Percentiles rank a stretch among this genome's conserved stretches.
Evolutionary conservation across 2,888 invertebrate species (phyloP).

Genomic region (Thecophora atra): DNA sequence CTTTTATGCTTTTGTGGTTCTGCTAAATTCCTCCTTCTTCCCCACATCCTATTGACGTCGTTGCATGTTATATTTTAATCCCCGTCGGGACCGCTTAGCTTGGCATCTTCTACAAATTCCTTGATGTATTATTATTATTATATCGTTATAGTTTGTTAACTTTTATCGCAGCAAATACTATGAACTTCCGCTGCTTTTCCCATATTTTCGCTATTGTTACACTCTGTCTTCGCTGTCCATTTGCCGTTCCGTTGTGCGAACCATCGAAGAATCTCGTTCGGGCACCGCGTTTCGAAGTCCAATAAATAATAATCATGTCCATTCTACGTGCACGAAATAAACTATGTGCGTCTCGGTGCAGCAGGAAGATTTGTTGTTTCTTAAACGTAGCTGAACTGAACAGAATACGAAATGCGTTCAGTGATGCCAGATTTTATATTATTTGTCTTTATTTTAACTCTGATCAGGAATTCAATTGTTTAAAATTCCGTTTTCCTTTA

Average conservation of each 20-base stretch:
- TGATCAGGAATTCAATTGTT: no score
- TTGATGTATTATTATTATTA: constrained; percentile 57
- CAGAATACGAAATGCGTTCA: no score
- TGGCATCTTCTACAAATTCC: constrained; percentile 48
- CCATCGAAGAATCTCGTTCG: no score
- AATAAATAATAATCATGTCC: constrained; percentile 35
- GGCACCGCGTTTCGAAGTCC: constrained; percentile 23
- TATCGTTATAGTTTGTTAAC: constrained; percentile 57
- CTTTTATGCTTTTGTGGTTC: background rate
- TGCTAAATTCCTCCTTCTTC: background rate
- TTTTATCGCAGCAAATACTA: constrained; percentile 6
- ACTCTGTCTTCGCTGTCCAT: no score
- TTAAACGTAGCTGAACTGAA: no score
- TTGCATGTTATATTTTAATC: constrained; percentile 8
- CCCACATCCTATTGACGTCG: no score
- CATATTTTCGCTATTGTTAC: no score
- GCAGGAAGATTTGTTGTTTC: no score
- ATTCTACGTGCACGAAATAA: constrained; percentile 30
- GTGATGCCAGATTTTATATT: no score
- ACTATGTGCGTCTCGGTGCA: background rate
- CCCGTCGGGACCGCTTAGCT: constrained; percentile 20
- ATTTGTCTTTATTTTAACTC: no score
- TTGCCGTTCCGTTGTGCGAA: no score
- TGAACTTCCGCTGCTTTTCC: background rate
- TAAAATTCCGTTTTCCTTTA: no score